These are phyloP conservation scores for Tricholaema leucomelas DNA, from an alignment of 2,113 vertebrate genomes.

Conservation along the genomic window DNA sequence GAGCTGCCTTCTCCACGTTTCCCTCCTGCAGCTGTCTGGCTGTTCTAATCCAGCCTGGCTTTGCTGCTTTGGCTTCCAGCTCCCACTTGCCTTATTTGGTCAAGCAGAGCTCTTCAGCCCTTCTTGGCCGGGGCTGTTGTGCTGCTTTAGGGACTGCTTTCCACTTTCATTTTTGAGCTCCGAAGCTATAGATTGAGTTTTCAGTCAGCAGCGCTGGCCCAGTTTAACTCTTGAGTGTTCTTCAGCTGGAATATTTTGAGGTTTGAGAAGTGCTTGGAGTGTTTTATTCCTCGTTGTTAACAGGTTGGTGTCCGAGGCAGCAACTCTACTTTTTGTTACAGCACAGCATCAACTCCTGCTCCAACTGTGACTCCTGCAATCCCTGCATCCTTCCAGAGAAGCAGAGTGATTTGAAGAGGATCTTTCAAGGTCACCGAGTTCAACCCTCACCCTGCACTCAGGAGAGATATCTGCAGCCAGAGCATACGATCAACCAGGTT, in stretches of 20 bases:
- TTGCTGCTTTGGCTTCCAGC: constrained; percentile 34
- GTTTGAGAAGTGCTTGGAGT: neutral
- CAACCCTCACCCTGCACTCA: neutral
- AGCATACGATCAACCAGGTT: too few species aligned
- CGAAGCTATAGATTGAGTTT: neutral
- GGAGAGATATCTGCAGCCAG: neutral
- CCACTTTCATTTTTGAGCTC: constrained; percentile 47
- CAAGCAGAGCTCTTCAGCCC: constrained; percentile 58
- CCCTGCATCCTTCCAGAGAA: neutral
- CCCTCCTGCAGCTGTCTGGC: constrained; percentile 50
- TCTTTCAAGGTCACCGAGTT: neutral
- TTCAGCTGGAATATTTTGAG: neutral
- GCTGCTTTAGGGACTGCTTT: constrained; percentile 34
- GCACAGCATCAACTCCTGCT: neutral
- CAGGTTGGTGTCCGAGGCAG: neutral
- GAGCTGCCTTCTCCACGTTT: neutral
- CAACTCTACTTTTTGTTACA: neutral
- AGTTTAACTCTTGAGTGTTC: neutral
- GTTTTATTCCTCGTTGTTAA: neutral
- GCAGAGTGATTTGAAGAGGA: neutral
- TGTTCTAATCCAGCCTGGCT: neutral
- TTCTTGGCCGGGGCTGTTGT: constrained; percentile 65
- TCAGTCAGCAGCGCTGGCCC: neutral
- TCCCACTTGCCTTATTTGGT: constrained; percentile 89
- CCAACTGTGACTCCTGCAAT: neutral